Conservation (phyloP, 1,140 invertebrate genomes). For the Limonius californicus region DNA sequence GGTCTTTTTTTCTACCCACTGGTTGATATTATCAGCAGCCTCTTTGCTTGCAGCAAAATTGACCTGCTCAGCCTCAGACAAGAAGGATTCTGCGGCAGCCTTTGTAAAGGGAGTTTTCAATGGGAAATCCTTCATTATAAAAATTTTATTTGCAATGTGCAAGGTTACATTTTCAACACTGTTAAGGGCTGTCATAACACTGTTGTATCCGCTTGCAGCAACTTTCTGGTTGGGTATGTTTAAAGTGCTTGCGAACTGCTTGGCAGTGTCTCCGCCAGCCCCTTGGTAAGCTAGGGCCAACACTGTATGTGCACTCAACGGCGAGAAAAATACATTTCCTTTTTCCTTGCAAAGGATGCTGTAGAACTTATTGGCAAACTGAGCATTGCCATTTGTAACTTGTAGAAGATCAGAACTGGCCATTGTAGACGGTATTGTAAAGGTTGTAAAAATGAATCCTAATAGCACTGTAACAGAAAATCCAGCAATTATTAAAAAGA, state of each 20-base stretch:
- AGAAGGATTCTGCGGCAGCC: constrained; percentile 49
- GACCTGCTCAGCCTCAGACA: constrained; percentile 52
- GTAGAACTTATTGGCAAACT: constrained; percentile 35
- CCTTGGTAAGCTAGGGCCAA: constrained; percentile 52
- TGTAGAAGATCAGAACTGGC: neutral
- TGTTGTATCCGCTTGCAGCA: constrained; percentile 43
- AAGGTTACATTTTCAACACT: constrained; percentile 51
- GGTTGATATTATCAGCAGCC: constrained; percentile 59
- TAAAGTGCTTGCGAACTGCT: constrained; percentile 48
- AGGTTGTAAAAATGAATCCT: neutral
- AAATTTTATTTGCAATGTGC: constrained; percentile 62
- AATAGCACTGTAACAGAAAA: neutral
- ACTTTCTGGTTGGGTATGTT: constrained; percentile 26
- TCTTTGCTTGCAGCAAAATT: constrained; percentile 50
- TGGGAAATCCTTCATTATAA: constrained; percentile 50
- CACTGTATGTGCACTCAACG: constrained; percentile 49
- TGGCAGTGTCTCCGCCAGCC: constrained; percentile 52
- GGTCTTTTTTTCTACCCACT: constrained; percentile 71
- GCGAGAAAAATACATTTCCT: constrained; percentile 49
- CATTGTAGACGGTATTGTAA: neutral
- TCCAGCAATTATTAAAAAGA: too few species aligned
- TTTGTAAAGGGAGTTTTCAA: constrained; percentile 50
- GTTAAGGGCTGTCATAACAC: constrained; percentile 44
- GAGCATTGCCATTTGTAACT: constrained; percentile 19
- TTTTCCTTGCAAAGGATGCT: constrained; percentile 9